These are phyloP conservation scores for Jacana jacana DNA, from an alignment of 2,113 vertebrate species.

Conservation along the genomic window DNA sequence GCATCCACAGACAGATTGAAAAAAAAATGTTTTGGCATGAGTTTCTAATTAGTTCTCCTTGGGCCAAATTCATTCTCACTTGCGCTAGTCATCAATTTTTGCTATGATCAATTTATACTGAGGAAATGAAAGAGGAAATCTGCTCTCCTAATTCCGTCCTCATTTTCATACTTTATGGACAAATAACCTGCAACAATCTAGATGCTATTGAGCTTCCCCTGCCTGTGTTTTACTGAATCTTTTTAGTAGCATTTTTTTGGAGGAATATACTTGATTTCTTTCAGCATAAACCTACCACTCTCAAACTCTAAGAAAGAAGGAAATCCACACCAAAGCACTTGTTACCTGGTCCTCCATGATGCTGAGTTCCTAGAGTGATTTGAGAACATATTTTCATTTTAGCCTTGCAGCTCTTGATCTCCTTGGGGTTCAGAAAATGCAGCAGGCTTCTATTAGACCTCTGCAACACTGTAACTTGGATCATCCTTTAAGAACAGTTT, in stretches of 20 bases:
- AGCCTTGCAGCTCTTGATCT: neutral
- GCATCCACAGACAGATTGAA: neutral
- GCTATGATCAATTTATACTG: neutral
- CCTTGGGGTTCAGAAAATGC: neutral
- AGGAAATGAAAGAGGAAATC: neutral
- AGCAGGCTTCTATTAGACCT: neutral
- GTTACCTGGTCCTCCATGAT: neutral
- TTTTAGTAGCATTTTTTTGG: neutral
- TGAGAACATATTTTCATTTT: constrained; percentile 13
- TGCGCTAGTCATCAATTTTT: neutral
- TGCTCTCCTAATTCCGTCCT: neutral
- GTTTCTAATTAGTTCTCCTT: constrained; percentile 6
- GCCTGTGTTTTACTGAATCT: neutral
- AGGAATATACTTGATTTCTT: neutral
- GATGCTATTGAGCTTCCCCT: neutral
- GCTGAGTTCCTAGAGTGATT: neutral
- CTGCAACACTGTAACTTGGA: neutral
- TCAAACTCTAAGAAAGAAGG: neutral
- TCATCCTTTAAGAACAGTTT: neutral
- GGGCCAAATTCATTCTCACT: neutral
- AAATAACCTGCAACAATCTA: neutral
- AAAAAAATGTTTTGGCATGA: neutral
- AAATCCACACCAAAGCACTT: neutral
- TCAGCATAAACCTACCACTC: neutral
- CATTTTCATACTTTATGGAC: neutral